These are phyloP conservation scores for Zelleria hepariella DNA, from an alignment of 2,888 invertebrate species.

Conservation along the genomic window DNA sequence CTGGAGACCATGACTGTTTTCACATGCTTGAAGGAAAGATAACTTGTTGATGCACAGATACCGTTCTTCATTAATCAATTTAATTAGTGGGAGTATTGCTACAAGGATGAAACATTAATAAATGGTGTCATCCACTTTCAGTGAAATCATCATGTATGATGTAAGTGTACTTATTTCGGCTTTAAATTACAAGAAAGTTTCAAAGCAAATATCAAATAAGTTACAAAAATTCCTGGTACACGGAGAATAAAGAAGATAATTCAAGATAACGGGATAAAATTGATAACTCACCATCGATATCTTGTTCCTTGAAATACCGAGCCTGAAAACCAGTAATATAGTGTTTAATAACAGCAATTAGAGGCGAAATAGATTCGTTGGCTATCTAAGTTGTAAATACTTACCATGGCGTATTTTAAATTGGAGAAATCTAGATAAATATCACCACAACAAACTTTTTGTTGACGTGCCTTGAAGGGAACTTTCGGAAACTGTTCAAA, in stretches of 20 bases:
- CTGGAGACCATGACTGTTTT: no score
- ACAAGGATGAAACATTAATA: no score
- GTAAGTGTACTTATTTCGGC: no score
- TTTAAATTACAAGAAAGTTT: no score
- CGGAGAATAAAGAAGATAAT: background rate
- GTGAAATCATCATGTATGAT: no score
- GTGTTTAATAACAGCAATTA: background rate
- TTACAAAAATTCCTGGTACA: background rate
- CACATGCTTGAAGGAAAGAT: no score
- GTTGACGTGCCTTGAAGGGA: background rate
- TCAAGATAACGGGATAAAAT: slow-evolving; percentile 7
- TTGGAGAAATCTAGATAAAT: background rate
- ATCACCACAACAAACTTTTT: background rate
- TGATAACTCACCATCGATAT: slow-evolving; percentile 87
- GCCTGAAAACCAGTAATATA: slow-evolving; percentile 75
- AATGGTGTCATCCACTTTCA: no score
- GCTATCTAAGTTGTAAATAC: background rate
- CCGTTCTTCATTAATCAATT: no score
- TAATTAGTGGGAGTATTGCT: no score
- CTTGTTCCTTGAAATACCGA: slow-evolving; percentile 93
- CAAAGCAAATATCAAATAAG: no score
- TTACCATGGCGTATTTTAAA: background rate
- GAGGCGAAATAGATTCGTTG: background rate
- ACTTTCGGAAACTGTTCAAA: no score
- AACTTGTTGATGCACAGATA: no score